These are phyloP conservation scores for Sclerurus mexicanus DNA, from an alignment of 2,113 vertebrate species.

Conservation along the genomic window DNA sequence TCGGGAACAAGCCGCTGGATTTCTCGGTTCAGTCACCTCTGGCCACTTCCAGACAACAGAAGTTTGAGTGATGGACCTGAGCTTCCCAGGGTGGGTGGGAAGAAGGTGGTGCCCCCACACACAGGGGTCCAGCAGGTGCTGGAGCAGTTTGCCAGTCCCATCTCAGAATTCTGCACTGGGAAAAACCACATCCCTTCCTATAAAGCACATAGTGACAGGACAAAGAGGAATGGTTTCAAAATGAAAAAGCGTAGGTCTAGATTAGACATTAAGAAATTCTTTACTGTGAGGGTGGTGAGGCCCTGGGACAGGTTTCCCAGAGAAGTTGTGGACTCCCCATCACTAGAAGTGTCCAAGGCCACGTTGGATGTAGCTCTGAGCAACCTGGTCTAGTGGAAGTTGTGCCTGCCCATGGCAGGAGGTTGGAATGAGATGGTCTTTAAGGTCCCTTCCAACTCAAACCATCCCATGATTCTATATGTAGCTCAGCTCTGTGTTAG, in stretches of 20 bases:
- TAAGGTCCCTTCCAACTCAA: neutral
- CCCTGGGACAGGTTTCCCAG: neutral
- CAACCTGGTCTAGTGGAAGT: neutral
- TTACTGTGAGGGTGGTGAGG: accelerated
- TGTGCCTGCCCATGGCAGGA: neutral
- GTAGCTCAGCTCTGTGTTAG: neutral
- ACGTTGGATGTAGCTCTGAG: neutral
- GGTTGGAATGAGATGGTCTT: neutral
- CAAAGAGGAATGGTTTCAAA: neutral
- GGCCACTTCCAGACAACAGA: neutral
- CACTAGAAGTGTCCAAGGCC: neutral
- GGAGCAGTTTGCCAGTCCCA: neutral
- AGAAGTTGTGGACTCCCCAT: neutral
- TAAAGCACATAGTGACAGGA: neutral
- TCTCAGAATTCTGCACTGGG: neutral
- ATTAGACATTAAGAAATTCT: no score
- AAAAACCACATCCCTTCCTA: neutral
- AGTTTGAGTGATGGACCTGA: accelerated
- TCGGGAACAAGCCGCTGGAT: neutral
- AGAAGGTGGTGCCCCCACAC: neutral
- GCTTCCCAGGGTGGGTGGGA: neutral
- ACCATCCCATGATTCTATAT: accelerated
- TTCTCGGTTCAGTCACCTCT: neutral
- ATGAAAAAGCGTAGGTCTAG: neutral
- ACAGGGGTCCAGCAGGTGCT: neutral